These are phyloP conservation scores for Cotesia chilonis DNA, from an alignment of 1,140 invertebrate species.

Conservation along the genomic window DNA sequence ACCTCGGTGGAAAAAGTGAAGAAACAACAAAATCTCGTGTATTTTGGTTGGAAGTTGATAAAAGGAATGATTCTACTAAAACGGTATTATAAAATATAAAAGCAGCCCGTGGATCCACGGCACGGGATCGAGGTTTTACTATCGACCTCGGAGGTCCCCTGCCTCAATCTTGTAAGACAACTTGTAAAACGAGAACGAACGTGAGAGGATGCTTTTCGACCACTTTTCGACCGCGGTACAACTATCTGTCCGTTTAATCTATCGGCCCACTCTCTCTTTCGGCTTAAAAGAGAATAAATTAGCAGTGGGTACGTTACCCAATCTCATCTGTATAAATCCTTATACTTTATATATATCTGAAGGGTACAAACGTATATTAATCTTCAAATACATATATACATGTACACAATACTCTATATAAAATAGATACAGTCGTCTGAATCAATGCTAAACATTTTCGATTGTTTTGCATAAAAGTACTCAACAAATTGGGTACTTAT, in stretches of 20 bases:
- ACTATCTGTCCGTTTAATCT: slow-evolving; percentile 57
- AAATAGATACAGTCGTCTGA: too few relatives aligned
- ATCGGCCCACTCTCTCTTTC: slow-evolving; percentile 39
- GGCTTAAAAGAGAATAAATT: slow-evolving; percentile 26
- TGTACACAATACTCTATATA: too few relatives aligned
- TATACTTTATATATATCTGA: slow-evolving; percentile 41
- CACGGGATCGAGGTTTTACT: slow-evolving; percentile 22
- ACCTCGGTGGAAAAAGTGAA: background rate
- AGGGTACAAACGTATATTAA: too few relatives aligned
- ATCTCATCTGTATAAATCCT: background rate
- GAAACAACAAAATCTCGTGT: background rate
- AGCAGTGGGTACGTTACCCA: slow-evolving; percentile 23
- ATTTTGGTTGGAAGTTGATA: background rate
- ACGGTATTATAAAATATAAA: too few relatives aligned
- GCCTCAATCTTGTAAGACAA: slow-evolving; percentile 63
- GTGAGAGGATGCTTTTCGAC: slow-evolving; percentile 46
- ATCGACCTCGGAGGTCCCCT: slow-evolving; percentile 50
- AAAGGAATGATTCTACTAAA: background rate
- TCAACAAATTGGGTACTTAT: too few relatives aligned
- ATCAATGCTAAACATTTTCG: too few relatives aligned
- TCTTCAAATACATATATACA: too few relatives aligned
- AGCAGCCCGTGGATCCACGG: background rate
- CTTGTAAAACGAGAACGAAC: slow-evolving; percentile 63
- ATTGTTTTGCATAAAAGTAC: too few relatives aligned
- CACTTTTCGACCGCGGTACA: slow-evolving; percentile 36